A percentile compares a stretch with the other conserved stretches of the same genome.
phyloP scores from a whole-genome alignment of 2,888 invertebrate genomes.

The Drosophila sordidapex region DNA sequence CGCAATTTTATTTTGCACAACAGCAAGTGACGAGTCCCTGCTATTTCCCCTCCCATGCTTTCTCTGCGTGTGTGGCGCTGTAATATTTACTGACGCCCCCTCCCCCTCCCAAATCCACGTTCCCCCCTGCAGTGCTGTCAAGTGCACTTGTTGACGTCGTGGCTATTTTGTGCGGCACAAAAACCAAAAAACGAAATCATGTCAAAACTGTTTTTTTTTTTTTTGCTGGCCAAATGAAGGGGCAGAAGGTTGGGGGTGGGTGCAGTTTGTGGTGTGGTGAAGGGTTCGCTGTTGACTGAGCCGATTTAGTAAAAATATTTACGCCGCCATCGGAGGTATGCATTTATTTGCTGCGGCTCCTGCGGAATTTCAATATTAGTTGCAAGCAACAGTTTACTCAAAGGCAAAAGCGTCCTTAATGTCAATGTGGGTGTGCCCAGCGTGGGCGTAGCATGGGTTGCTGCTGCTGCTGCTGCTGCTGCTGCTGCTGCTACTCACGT shows the following conservation, averaged over 20 bases:
- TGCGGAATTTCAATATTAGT: conserved; percentile 76
- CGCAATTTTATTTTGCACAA: conserved; percentile 47
- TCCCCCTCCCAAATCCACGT: conserved; percentile 1
- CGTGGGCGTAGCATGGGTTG: neutral
- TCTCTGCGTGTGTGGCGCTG: conserved; percentile 60
- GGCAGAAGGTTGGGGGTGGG: no score
- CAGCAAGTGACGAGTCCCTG: neutral
- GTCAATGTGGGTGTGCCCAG: neutral
- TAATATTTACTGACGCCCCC: conserved; percentile 70
- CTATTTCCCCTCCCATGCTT: neutral
- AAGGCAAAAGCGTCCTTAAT: neutral
- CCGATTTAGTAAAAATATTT: conserved; percentile 76
- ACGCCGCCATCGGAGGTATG: conserved; percentile 43
- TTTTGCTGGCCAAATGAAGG: conserved; percentile 7
- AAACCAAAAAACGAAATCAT: conserved; percentile 64
- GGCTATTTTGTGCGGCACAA: conserved; percentile 71
- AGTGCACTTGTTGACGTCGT: conserved; percentile 79
- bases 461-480: neutral
- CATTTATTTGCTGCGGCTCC: conserved; percentile 64
- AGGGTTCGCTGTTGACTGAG: conserved; percentile 54
- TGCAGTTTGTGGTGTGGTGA: neutral
- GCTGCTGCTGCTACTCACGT: conserved; percentile 52
- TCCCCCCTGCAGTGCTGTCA: conserved; percentile 63
- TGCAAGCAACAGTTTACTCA: conserved; percentile 51
- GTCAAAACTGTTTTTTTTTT: conserved; percentile 66